Evolutionary conservation across 35 echinoderm and acorn worm species (phyloP).

Genomic region (Lytechinus pictus): DNA sequence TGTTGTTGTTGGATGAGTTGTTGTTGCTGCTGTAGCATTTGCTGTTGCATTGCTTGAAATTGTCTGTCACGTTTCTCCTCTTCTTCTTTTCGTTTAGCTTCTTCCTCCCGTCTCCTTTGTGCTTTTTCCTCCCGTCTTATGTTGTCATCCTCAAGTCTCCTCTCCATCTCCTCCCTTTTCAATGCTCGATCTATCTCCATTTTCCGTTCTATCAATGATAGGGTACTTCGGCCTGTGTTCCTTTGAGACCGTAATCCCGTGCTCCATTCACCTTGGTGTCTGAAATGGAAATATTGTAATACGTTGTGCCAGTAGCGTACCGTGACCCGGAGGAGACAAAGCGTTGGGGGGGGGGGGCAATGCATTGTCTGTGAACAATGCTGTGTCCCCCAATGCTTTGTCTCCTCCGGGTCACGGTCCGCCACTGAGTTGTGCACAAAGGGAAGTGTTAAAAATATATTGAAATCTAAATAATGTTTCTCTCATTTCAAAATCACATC

Average conservation of each 20-base stretch:
- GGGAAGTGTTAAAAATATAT: not conserved
- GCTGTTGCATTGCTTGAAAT: conserved; percentile 55
- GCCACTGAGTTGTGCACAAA: too few relatives aligned
- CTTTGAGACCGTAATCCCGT: conserved; percentile 50
- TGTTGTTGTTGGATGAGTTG: conserved; percentile 61
- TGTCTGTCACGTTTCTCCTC: conserved; percentile 54
- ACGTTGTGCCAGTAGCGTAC: too few relatives aligned
- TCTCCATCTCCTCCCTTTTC: conserved; percentile 61
- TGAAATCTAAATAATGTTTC: not conserved
- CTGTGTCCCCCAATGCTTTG: too few relatives aligned
- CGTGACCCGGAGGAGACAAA: too few relatives aligned
- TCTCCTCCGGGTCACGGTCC: too few relatives aligned
- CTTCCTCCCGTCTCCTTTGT: conserved; percentile 47
- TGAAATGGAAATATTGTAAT: not conserved
- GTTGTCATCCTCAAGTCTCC: conserved; percentile 27
- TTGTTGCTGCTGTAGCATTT: conserved; percentile 50
- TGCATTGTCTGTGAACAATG: too few relatives aligned
- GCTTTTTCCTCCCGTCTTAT: conserved; percentile 49
- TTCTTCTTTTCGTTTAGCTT: conserved; percentile 48
- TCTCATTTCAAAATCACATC: not conserved
- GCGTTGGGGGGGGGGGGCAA: too few relatives aligned
- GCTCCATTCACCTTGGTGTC: conserved; percentile 48
- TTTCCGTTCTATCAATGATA: conserved; percentile 44
- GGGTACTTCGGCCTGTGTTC: conserved; percentile 49
- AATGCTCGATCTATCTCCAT: conserved; percentile 61